A percentile compares a stretch with the other conserved stretches of the same genome.
Evolutionary conservation across 2,888 invertebrate species (phyloP).

Genomic region (Sphinx pinastri): DNA sequence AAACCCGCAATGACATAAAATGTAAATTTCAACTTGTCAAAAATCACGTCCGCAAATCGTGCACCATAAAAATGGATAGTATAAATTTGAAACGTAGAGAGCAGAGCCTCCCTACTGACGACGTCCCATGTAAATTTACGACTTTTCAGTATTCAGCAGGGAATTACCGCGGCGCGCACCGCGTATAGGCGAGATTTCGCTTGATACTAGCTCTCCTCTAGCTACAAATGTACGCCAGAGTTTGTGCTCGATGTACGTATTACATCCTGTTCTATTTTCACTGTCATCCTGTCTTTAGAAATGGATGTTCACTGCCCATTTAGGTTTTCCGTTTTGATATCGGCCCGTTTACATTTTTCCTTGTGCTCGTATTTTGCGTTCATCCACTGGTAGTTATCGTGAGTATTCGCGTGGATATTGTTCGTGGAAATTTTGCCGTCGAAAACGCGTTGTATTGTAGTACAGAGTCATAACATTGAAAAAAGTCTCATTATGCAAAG

Average conservation of each 20-base stretch:
- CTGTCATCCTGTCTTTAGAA: slow-evolving; percentile 29
- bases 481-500: slow-evolving; percentile 16
- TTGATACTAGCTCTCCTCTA: slow-evolving; percentile 56
- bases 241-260: slow-evolving; percentile 47
- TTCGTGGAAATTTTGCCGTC: slow-evolving; percentile 17
- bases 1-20: slow-evolving; percentile 66
- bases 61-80: slow-evolving; percentile 69
- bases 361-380: slow-evolving; percentile 19
- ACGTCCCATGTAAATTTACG: slow-evolving; percentile 73
- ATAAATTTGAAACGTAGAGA: slow-evolving; percentile 70
- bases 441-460: slow-evolving; percentile 19
- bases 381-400: slow-evolving; percentile 22
- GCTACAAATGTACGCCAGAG: slow-evolving; percentile 56
- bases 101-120: slow-evolving; percentile 59
- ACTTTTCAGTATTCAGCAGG: slow-evolving; percentile 74
- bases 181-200: slow-evolving; percentile 67
- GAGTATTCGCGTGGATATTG: slow-evolving; percentile 23
- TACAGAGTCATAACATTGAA: slow-evolving; percentile 4
- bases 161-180: slow-evolving; percentile 63
- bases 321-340: slow-evolving; percentile 32
- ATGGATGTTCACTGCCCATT: slow-evolving; percentile 34
- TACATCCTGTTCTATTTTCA: slow-evolving; percentile 33
- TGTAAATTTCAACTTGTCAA: slow-evolving; percentile 74
- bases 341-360: slow-evolving; percentile 21
- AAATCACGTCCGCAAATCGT: slow-evolving; percentile 71